Conservation (phyloP, 2,797 vertebrate genomes). For the Poecilia wingei region DNA sequence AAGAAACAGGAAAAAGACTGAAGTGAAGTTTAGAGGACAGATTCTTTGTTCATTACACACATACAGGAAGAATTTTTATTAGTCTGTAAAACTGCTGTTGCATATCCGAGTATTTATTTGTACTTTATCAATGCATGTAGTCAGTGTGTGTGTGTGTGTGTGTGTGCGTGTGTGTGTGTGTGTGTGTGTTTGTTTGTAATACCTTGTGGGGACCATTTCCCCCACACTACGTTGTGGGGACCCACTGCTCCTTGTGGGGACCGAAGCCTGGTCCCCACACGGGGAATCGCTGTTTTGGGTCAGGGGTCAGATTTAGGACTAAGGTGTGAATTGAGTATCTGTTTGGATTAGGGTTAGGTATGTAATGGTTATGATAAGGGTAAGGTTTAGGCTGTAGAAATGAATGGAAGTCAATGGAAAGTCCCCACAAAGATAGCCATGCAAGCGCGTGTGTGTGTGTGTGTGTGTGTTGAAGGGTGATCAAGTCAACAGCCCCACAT, state of each 20-base stretch:
- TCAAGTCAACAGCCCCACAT: conserved; percentile 47
- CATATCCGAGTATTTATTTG: neutral
- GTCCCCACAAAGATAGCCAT: too few species aligned
- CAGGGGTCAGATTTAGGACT: too few species aligned
- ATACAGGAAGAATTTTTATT: neutral
- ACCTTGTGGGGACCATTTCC: too few species aligned
- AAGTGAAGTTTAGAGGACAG: neutral
- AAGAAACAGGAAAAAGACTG: conserved; percentile 2
- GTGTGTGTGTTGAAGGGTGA: neutral
- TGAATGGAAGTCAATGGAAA: too few species aligned
- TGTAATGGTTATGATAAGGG: too few species aligned
- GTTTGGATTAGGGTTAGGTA: too few species aligned
- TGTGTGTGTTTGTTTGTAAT: neutral
- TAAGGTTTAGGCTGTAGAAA: too few species aligned
- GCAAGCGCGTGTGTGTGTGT: neutral
- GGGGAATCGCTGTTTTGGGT: too few species aligned
- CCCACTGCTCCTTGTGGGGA: too few species aligned
- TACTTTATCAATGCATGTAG: neutral
- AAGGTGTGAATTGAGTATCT: too few species aligned
- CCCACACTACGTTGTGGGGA: too few species aligned
- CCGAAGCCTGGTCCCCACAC: too few species aligned
- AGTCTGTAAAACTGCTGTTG: neutral
- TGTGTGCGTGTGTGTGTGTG: neutral
- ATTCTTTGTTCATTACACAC: neutral
- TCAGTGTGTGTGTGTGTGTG: neutral